Conservation (phyloP, 2,888 invertebrate species). For the Rhodophaea formosa region DNA sequence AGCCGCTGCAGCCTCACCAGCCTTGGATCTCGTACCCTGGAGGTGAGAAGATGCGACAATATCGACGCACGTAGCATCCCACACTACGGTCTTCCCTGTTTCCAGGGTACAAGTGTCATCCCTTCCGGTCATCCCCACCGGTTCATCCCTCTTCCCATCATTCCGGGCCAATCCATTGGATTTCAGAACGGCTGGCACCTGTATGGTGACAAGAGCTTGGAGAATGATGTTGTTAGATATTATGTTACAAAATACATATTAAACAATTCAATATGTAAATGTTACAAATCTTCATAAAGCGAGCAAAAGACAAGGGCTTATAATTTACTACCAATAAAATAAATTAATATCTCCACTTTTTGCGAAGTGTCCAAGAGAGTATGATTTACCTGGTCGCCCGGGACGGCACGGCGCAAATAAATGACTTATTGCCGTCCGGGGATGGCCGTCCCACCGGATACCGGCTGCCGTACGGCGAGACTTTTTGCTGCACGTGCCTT, state of each 20-base stretch:
- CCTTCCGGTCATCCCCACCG: no score
- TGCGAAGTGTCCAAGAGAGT: slow-evolving; percentile 9
- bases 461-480: background rate
- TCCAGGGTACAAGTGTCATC: no score
- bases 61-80: no score
- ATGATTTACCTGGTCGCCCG: slow-evolving; percentile 8
- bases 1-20: no score
- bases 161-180: no score
- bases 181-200: no score
- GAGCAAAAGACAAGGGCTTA: background rate
- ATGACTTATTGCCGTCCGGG: slow-evolving; percentile 13
- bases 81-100: no score
- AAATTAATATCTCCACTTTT: slow-evolving; percentile 13
- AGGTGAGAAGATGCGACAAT: no score
- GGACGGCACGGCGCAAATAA: background rate
- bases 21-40: no score
- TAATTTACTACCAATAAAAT: slow-evolving; percentile 10
- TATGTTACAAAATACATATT: background rate
- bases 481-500: background rate
- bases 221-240: no score
- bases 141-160: no score
- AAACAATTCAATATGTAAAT: background rate
- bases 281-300: background rate
- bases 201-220: no score
- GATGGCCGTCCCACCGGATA: slow-evolving; percentile 1